These are phyloP conservation scores for Allophyes oxyacanthae DNA, from an alignment of 2,888 invertebrate species.

Conservation along the genomic window DNA sequence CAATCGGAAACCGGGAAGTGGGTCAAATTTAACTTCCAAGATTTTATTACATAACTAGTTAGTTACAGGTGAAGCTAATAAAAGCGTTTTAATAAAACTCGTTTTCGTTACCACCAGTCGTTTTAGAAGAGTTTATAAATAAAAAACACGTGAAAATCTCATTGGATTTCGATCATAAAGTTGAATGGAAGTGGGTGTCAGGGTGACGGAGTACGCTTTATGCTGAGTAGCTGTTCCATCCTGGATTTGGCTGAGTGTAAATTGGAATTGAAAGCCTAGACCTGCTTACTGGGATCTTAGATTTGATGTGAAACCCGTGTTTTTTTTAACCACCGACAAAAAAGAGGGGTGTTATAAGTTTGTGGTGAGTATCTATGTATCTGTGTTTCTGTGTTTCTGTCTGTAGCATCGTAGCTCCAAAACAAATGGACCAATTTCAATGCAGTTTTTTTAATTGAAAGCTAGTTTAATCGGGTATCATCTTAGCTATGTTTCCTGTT, in stretches of 20 bases:
- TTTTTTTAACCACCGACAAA: slow-evolving; percentile 1
- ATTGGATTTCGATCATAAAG: slow-evolving; percentile 37
- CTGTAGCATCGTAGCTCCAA: too few species aligned
- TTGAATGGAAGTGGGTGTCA: slow-evolving; percentile 19
- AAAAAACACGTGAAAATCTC: slow-evolving; percentile 26
- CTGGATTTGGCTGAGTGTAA: slow-evolving; percentile 20
- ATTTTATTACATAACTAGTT: too few species aligned
- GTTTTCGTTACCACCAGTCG: slow-evolving; percentile 8
- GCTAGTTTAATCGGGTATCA: too few species aligned
- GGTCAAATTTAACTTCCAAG: too few species aligned
- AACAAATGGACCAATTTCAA: too few species aligned
- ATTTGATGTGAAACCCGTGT: neutral
- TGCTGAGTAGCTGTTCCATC: slow-evolving; percentile 5
- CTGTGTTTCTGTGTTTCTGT: too few species aligned
- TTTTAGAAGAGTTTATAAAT: slow-evolving; percentile 16
- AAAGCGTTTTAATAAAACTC: slow-evolving; percentile 34
- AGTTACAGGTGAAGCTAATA: too few species aligned
- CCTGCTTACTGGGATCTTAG: neutral
- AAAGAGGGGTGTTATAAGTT: too few species aligned
- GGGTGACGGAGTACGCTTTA: slow-evolving; percentile 13
- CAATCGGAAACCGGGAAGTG: too few species aligned
- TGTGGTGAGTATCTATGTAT: too few species aligned
- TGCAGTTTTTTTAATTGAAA: too few species aligned
- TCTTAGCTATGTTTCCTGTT: too few species aligned
- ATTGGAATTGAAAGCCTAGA: slow-evolving; percentile 34